Evolutionary conservation across 2,797 vertebrate genomes (phyloP).

Genomic region (Pyrrhura leucotis): DNA sequence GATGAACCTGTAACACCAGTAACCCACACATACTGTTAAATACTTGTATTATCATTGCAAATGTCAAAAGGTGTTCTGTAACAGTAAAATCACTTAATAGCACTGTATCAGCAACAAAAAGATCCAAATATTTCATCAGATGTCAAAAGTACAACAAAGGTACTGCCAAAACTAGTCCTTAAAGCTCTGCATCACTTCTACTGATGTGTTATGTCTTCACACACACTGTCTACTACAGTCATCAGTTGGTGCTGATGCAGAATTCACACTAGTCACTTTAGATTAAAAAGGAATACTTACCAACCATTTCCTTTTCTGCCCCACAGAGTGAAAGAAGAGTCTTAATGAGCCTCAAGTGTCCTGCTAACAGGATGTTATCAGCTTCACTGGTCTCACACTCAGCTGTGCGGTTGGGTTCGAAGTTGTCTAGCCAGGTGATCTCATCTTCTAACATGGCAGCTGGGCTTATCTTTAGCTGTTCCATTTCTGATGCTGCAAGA

Average conservation of each 20-base stretch:
- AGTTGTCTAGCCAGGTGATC: slow-evolving; percentile 98
- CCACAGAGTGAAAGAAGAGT: slow-evolving; percentile 96
- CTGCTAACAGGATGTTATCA: slow-evolving; percentile 95
- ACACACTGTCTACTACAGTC: no score
- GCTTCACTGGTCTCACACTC: slow-evolving; percentile 97
- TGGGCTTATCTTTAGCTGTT: slow-evolving; percentile 91
- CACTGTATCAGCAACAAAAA: neutral
- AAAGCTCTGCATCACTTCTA: neutral
- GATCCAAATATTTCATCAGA: neutral
- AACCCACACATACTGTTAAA: neutral
- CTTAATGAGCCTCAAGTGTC: slow-evolving; percentile 96
- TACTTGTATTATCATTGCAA: neutral
- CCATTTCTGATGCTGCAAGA: slow-evolving; percentile 92
- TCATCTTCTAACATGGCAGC: slow-evolving; percentile 97
- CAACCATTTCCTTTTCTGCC: slow-evolving; percentile 95
- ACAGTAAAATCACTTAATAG: neutral
- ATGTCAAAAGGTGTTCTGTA: neutral
- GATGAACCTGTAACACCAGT: slow-evolving; percentile 87
- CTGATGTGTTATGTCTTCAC: neutral
- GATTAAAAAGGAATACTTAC: slow-evolving; percentile 74
- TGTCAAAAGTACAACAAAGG: neutral
- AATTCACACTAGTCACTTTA: neutral
- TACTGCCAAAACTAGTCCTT: neutral
- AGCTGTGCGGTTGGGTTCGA: slow-evolving; percentile 94
- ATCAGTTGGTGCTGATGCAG: neutral